Evolutionary conservation across 2,888 invertebrate species (phyloP).

Genomic region (Sphaeridia pumilis): DNA sequence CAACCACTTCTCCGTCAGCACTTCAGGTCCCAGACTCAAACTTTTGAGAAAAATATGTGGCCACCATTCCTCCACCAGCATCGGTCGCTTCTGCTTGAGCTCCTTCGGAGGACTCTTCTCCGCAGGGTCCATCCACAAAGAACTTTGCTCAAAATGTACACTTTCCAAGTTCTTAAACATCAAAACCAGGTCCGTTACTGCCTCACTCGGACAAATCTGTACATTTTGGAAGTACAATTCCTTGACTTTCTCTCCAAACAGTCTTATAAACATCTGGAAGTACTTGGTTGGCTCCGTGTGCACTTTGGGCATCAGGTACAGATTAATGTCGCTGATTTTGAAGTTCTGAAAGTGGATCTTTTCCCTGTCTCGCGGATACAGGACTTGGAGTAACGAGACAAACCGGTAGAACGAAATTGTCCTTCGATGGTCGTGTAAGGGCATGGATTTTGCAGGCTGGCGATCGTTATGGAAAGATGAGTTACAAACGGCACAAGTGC

Average conservation of each 20-base stretch:
- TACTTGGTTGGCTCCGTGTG: slow-evolving; percentile 8
- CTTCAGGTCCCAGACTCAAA: not conserved
- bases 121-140: slow-evolving; percentile 9
- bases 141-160: not conserved
- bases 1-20: slow-evolving; percentile 4
- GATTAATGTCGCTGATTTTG: slow-evolving; percentile 6
- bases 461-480: slow-evolving; percentile 1
- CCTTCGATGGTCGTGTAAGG: slow-evolving; percentile 6
- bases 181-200: slow-evolving; percentile 1
- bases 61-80: not conserved
- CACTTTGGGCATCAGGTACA: slow-evolving; percentile 12
- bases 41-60: not conserved
- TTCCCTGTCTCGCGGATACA: not conserved
- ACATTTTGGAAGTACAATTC: slow-evolving; percentile 4
- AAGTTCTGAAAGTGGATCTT: slow-evolving; percentile 4
- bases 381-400: not conserved
- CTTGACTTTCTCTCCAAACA: slow-evolving; percentile 7
- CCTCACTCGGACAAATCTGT: slow-evolving; percentile 8
- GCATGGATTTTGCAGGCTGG: not conserved
- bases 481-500: slow-evolving; percentile 8
- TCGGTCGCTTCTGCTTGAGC: not conserved
- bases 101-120: no score
- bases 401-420: slow-evolving; percentile 11
- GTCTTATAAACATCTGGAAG: slow-evolving; percentile 9
- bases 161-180: slow-evolving; percentile 5